These are phyloP conservation scores for Plagodis pulveraria DNA, from an alignment of 2,888 invertebrate genomes.

Conservation along the genomic window DNA sequence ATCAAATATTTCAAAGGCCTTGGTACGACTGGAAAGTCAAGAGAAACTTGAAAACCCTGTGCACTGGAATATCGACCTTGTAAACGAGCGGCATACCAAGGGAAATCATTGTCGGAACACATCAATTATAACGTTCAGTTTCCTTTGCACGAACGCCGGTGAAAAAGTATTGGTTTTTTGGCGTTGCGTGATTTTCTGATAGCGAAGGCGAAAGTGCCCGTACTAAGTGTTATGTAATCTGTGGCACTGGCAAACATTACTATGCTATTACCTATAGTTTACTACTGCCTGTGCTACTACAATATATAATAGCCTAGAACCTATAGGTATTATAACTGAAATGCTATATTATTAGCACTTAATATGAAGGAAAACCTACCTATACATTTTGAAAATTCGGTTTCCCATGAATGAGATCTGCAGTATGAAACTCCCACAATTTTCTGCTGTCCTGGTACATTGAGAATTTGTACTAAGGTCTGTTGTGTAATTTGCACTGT, in stretches of 20 bases:
- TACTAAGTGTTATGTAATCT: slow-evolving; percentile 8
- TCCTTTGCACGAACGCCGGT: slow-evolving; percentile 55
- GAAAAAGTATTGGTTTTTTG: slow-evolving; percentile 57
- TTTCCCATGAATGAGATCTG: too few relatives aligned
- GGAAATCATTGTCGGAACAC: slow-evolving; percentile 63
- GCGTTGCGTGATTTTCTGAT: slow-evolving; percentile 30
- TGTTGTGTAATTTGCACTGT: too few relatives aligned
- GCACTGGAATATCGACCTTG: slow-evolving; percentile 53
- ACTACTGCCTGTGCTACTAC: too few relatives aligned
- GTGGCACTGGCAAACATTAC: background rate
- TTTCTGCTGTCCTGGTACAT: too few relatives aligned
- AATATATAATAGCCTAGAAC: too few relatives aligned
- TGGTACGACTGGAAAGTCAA: slow-evolving; percentile 33
- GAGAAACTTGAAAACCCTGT: slow-evolving; percentile 47
- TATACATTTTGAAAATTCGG: too few relatives aligned
- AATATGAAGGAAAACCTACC: too few relatives aligned
- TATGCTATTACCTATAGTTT: background rate
- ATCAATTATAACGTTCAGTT: slow-evolving; percentile 46
- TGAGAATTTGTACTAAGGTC: too few relatives aligned
- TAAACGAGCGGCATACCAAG: slow-evolving; percentile 32
- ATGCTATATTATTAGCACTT: too few relatives aligned
- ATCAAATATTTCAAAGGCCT: background rate
- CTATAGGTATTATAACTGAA: too few relatives aligned
- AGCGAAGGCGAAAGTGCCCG: slow-evolving; percentile 14
- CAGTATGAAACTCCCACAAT: too few relatives aligned